Conservation (phyloP, 2,113 vertebrate species). For the Rhodinocichla rosea region DNA sequence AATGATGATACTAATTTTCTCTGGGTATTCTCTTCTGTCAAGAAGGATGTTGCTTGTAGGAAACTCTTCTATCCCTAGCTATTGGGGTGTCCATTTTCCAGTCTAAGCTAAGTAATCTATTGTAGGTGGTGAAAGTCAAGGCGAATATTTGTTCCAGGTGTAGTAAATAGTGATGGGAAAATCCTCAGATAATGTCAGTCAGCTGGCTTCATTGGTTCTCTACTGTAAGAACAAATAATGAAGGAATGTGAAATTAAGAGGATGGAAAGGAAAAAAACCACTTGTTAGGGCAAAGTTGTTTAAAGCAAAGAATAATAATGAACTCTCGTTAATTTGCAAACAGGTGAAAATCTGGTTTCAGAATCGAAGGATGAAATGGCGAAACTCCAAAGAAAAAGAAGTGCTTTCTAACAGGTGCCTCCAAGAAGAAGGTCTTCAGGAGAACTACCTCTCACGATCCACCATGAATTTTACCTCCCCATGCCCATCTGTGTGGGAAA, state of each 20-base stretch:
- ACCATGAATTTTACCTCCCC: constrained; percentile 61
- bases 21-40: background rate
- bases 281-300: background rate
- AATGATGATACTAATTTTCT: background rate
- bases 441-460: constrained; percentile 62
- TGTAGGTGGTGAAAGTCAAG: background rate
- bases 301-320: constrained; percentile 1
- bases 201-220: background rate
- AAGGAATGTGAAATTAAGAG: background rate
- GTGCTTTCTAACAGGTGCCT: constrained; percentile 73
- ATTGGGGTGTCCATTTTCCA: background rate
- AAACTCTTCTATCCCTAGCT: background rate
- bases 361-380: constrained; percentile 98
- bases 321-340: constrained; percentile 48
- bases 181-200: background rate
- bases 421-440: constrained; percentile 70
- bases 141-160: background rate
- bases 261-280: background rate
- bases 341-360: constrained; percentile 99
- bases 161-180: background rate
- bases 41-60: background rate
- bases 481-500: constrained; percentile 60
- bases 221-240: background rate
- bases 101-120: background rate
- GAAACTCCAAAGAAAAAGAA: constrained; percentile 97